These are phyloP conservation scores for Leptothorax acervorum DNA, from an alignment of 2,888 invertebrate genomes.

Conservation along the genomic window DNA sequence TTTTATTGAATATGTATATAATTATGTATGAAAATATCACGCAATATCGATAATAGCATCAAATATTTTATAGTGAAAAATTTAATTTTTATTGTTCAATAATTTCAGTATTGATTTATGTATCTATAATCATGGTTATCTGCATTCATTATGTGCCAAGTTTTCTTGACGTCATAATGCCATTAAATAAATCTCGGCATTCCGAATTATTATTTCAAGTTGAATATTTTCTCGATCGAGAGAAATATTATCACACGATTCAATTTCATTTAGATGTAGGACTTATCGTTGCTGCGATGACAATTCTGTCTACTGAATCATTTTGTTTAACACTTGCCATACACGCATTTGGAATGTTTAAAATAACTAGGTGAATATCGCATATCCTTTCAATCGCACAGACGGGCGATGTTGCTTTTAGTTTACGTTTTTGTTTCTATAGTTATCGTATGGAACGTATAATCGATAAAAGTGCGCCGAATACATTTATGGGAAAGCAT, in stretches of 20 bases:
- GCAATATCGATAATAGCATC: neutral
- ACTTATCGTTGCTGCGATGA: slow-evolving; percentile 6
- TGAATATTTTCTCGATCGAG: slow-evolving; percentile 52
- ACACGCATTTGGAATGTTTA: slow-evolving; percentile 43
- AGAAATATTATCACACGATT: slow-evolving; percentile 43
- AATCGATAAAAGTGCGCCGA: slow-evolving; percentile 4
- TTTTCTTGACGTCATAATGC: slow-evolving; percentile 39
- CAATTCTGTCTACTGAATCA: slow-evolving; percentile 36
- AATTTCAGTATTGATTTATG: slow-evolving; percentile 31
- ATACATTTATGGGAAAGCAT: neutral
- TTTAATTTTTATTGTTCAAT: neutral
- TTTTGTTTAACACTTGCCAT: slow-evolving; percentile 25
- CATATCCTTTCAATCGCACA: neutral
- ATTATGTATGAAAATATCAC: neutral
- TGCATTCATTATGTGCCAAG: slow-evolving; percentile 28
- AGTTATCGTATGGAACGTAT: slow-evolving; percentile 38
- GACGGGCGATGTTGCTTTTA: neutral
- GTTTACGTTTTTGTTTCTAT: slow-evolving; percentile 25
- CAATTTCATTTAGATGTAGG: slow-evolving; percentile 41
- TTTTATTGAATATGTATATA: neutral
- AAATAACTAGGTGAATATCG: slow-evolving; percentile 24
- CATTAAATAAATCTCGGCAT: slow-evolving; percentile 42
- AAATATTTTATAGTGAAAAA: neutral
- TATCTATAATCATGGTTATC: neutral
- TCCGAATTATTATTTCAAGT: slow-evolving; percentile 16